Base-by-base conservation (phyloP, 2,888 invertebrate genomes). In the Cremastinae sp. region DNA sequence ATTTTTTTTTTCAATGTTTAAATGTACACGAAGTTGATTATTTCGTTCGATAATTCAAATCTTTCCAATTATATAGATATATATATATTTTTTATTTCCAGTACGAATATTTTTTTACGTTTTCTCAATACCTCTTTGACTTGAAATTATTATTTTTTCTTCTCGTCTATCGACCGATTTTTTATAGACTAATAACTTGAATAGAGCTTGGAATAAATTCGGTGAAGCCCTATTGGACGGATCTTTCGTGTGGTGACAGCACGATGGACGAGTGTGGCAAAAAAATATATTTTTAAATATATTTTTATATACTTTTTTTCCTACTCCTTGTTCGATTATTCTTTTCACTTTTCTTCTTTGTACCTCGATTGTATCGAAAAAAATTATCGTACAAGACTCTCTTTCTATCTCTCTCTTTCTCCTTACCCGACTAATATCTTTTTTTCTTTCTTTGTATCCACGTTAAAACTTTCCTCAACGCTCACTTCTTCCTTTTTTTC, bases 191-290 rank as follows among this genome's bases (percentile, higher is more conserved):
- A 64, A 64, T 28, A 28, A 86, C 80, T 58, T 75, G 77, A 80
- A 84, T 84, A 85, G 86, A 87, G 87, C 86, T 88, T 84, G 85
- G 84, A 87, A 86, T 87, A 85, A 28, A 83, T 82, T 86, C 82
- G 83, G 81, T 86, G 85, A 87, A 89, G 88, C 89, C 82, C 87
- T 86, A 86, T 66, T 88, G 88, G 89, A 89, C 88, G 89, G 89
- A 89, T 88, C 81, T 81, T 86, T 87, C 84, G 82, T 84, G 84
- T 81, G 83, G 84, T 84, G 85, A 86, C 83, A 85, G 83, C 84
- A 87, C 84, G 85, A 85, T 85, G 88, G 88, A 89, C 87, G 85
- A 86, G 84, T 85, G 83, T 84, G 84, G 84, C 84, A 85, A 84
- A 82, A 80, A 59, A 12, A 59, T 45, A 62, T 49, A 62, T 49